phyloP scores from a whole-genome alignment of 2,113 vertebrate species.

The Helogale parvula region DNA sequence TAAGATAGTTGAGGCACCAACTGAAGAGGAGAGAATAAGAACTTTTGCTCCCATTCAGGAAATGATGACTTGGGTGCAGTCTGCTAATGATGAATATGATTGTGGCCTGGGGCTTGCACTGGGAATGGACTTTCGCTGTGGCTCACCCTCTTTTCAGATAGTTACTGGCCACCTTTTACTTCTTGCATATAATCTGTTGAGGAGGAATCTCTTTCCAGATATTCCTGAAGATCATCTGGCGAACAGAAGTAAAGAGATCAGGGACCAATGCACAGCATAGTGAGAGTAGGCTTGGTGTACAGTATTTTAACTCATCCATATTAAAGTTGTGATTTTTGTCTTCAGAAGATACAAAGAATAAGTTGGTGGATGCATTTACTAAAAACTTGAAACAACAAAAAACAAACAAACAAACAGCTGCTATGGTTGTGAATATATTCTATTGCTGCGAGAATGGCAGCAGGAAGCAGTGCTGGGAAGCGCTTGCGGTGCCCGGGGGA shows the following conservation, averaged over 20 bases:
- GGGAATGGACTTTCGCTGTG: slow-evolving; percentile 94
- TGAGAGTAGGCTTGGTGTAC: background rate
- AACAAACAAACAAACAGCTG: background rate
- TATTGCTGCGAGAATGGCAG: background rate
- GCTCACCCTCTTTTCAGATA: slow-evolving; percentile 96
- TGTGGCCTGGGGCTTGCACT: slow-evolving; percentile 95
- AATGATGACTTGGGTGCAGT: slow-evolving; percentile 95
- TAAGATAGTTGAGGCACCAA: slow-evolving; percentile 91
- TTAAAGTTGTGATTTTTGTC: slow-evolving; percentile 38
- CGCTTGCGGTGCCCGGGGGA: background rate
- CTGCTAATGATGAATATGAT: slow-evolving; percentile 97
- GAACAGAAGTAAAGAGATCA: slow-evolving; percentile 85
- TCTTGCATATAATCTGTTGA: slow-evolving; percentile 91
- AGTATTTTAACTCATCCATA: slow-evolving; percentile 1
- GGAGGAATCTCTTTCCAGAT: slow-evolving; percentile 91
- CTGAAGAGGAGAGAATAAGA: slow-evolving; percentile 91
- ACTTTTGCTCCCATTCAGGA: slow-evolving; percentile 94
- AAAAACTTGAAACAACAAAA: background rate
- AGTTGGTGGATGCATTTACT: slow-evolving; percentile 44
- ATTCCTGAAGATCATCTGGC: slow-evolving; percentile 92
- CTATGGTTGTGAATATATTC: background rate
- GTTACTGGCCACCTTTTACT: slow-evolving; percentile 91
- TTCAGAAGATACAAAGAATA: slow-evolving; percentile 63
- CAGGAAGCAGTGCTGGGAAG: background rate
- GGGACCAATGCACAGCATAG: slow-evolving; percentile 89